phyloP scores from a whole-genome alignment of 2,888 invertebrate species.

The Cistogaster globosa region DNA sequence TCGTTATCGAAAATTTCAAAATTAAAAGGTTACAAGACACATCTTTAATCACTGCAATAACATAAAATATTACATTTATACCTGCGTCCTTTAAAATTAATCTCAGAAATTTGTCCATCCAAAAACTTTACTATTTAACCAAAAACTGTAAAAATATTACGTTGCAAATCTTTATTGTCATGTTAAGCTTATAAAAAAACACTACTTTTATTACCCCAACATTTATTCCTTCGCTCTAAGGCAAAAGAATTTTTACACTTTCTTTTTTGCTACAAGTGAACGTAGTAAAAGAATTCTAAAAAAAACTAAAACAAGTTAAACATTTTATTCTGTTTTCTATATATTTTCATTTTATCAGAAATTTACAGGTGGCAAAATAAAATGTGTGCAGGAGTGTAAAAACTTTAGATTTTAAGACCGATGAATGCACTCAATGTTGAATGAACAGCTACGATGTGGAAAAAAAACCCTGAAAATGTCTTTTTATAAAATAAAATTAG shows the following conservation, averaged over 20 bases:
- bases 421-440: constrained; percentile 41
- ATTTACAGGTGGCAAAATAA: constrained; percentile 57
- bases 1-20: too few species aligned
- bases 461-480: constrained; percentile 57
- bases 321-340: constrained; percentile 2
- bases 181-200: constrained; percentile 54
- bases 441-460: constrained; percentile 53
- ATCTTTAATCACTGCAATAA: too few species aligned
- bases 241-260: constrained; percentile 9
- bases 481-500: constrained; percentile 56
- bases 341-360: constrained; percentile 57
- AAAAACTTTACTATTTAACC: neutral
- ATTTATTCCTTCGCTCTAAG: neutral
- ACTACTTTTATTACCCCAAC: constrained; percentile 16
- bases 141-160: constrained; percentile 15
- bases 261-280: neutral
- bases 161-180: constrained; percentile 29
- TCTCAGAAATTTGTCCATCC: neutral
- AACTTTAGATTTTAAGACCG: constrained; percentile 5
- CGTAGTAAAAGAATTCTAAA: constrained; percentile 35
- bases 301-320: constrained; percentile 28
- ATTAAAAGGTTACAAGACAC: too few species aligned
- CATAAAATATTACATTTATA: too few species aligned
- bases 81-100: too few species aligned
- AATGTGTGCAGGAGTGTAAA: neutral